A percentile compares a stretch with the other conserved stretches of the same genome.
These are phyloP conservation scores for Echinometra lucunter DNA, from an alignment of 53 echinoderm and acorn worm species.

Conservation along the genomic window DNA sequence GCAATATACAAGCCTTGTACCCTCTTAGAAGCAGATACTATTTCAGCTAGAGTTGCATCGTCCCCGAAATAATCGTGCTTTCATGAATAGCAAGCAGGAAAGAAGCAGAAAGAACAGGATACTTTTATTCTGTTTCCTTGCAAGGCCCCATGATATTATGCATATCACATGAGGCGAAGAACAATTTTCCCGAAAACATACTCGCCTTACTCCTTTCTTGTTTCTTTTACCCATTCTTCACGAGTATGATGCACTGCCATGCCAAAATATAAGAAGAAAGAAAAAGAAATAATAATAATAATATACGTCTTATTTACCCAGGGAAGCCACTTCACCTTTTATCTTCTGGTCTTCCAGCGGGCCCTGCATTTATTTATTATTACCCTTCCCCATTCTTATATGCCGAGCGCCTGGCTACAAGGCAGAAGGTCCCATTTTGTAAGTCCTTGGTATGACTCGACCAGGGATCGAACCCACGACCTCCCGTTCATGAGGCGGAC, in stretches of 20 bases:
- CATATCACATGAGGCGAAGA: background rate
- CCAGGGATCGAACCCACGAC: too few relatives aligned
- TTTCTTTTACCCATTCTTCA: background rate
- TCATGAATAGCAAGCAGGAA: background rate
- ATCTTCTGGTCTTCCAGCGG: too few relatives aligned
- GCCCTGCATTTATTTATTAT: too few relatives aligned
- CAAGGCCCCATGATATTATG: background rate
- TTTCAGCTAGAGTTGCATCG: background rate
- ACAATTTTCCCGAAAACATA: background rate
- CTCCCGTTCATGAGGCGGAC: too few relatives aligned
- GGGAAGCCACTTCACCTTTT: too few relatives aligned
- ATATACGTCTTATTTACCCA: too few relatives aligned
- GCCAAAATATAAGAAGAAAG: background rate
- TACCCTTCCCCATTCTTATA: too few relatives aligned
- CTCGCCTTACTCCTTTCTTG: background rate
- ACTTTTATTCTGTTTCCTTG: background rate
- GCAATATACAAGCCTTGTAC: background rate
- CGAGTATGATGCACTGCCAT: background rate
- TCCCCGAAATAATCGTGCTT: background rate
- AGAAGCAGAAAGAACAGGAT: background rate
- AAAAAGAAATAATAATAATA: background rate
- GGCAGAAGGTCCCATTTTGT: too few relatives aligned
- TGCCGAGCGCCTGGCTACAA: too few relatives aligned
- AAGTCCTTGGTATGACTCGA: too few relatives aligned
- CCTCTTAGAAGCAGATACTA: background rate